A percentile compares a stretch with the other conserved stretches of the same genome.
These are phyloP conservation scores for Drosophila conformis DNA, from an alignment of 2,888 invertebrate genomes.

Conservation along the genomic window DNA sequence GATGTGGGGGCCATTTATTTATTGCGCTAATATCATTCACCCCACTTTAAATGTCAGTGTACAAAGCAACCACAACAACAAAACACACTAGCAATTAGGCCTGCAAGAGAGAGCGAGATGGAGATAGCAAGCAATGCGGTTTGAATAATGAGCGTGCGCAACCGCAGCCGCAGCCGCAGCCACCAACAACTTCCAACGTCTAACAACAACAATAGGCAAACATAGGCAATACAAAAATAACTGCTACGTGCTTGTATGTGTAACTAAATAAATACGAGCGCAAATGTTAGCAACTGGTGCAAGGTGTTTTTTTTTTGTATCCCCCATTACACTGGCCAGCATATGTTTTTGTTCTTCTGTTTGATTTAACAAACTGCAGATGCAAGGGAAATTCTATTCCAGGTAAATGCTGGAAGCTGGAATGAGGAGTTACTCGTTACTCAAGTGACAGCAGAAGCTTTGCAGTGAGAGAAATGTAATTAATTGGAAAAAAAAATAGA, in stretches of 20 bases:
- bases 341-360: constrained; percentile 24
- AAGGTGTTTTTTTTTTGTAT: constrained; percentile 66
- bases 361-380: constrained; percentile 31
- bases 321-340: constrained; percentile 32
- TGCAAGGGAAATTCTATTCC: background rate
- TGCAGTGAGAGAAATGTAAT: background rate
- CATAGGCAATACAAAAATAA: constrained; percentile 27
- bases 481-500: background rate
- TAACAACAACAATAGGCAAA: constrained; percentile 26
- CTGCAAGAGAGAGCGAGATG: constrained; percentile 9
- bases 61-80: constrained; percentile 45
- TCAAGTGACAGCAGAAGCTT: background rate
- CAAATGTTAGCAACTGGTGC: constrained; percentile 66
- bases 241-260: constrained; percentile 13
- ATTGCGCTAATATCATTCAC: constrained; percentile 79
- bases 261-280: constrained; percentile 55
- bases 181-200: constrained; percentile 20
- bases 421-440: background rate
- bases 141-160: constrained; percentile 49
- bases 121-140: constrained; percentile 17
- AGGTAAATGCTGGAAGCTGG: background rate
- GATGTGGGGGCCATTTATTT: constrained; percentile 72
- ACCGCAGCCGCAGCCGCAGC: constrained; percentile 21
- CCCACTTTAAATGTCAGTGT: constrained; percentile 80
- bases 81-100: constrained; percentile 60